Evolutionary conservation across 2,113 vertebrate species (phyloP), one percentile per base, ranked within the genome.

Genomic region (Verasper variegatus): DNA sequence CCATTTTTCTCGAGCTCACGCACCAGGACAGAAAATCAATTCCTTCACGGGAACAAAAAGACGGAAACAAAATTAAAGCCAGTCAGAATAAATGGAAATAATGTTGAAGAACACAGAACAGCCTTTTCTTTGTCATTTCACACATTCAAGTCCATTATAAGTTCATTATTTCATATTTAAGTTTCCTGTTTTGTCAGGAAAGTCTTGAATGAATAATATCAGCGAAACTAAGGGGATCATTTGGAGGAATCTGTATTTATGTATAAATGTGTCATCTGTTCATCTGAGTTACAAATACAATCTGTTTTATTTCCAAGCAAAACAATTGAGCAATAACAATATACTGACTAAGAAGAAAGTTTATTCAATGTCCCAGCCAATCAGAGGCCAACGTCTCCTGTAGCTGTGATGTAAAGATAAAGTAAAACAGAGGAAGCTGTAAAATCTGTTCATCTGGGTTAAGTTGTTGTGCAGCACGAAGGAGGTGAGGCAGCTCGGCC

Each of bases 401-500:
- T 45, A n/a, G 65, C 20, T 3, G 3, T 14, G 49, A 64, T 13
- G 17, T 58, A 9, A 61, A 71, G 20, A 10, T 8, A 15, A 59
- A 51, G 49, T 15, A 15, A 60, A 61, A 18, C 20, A 45, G 60
- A 62, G 2, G 23, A 68, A 55, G n/a, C 1, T n/a, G 17, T 31
- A 31, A 5, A 17, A 10, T 45, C 24, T 24, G 5, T 70, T 64
- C n/a, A 11, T 45, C 52, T 35, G 23, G 1, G 23, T 7, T 78
- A 14, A 67, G n/a, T 54, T 45, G 9, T 8, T 23, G 56, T 51
- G 71, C 24, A 42, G 62, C 51, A 37, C 63, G 12, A 10, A 55
- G 58, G 61, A 47, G 45, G 7, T 59, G 66, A 74, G 61, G 42
- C 56, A 23, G 47, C 24, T 11, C n/a, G 18, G 24, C 45, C 60